Conservation (phyloP, 2,113 vertebrate species). For the Chlamydotis undulata region DNA sequence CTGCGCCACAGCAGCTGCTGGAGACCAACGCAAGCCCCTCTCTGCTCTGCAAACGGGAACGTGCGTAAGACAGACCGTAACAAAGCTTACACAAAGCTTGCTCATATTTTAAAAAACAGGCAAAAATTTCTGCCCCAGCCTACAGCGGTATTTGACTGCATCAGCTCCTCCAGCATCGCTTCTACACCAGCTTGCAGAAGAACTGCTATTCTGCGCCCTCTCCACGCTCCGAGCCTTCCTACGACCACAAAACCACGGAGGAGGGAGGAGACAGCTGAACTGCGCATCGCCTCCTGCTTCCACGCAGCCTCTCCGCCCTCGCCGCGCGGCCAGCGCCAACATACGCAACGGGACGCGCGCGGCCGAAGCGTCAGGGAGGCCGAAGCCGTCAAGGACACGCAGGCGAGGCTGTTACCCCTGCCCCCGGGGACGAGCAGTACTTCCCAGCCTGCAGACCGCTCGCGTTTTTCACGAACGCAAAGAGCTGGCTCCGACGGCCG, state of each 20-base stretch:
- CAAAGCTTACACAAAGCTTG: fast-evolving
- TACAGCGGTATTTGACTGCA: fast-evolving
- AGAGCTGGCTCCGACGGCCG: background rate
- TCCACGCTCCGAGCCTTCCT: background rate
- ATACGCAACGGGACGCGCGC: fast-evolving
- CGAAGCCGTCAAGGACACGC: fast-evolving
- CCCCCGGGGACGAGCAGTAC: fast-evolving
- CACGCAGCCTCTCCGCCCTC: background rate
- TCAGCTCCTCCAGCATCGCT: background rate
- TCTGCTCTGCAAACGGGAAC: background rate
- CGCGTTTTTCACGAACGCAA: fast-evolving
- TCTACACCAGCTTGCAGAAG: background rate
- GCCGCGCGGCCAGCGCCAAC: background rate
- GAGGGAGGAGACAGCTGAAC: no score
- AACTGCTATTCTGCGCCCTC: fast-evolving
- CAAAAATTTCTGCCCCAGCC: background rate
- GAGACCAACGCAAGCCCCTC: fast-evolving
- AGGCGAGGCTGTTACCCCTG: background rate
- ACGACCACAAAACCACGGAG: background rate
- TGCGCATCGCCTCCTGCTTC: background rate
- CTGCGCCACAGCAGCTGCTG: fast-evolving
- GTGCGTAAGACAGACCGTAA: fast-evolving
- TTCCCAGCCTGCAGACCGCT: background rate
- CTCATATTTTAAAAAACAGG: fast-evolving
- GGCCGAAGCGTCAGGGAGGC: background rate